phyloP scores from a whole-genome alignment of 2,113 vertebrate genomes.

The Passer domesticus region DNA sequence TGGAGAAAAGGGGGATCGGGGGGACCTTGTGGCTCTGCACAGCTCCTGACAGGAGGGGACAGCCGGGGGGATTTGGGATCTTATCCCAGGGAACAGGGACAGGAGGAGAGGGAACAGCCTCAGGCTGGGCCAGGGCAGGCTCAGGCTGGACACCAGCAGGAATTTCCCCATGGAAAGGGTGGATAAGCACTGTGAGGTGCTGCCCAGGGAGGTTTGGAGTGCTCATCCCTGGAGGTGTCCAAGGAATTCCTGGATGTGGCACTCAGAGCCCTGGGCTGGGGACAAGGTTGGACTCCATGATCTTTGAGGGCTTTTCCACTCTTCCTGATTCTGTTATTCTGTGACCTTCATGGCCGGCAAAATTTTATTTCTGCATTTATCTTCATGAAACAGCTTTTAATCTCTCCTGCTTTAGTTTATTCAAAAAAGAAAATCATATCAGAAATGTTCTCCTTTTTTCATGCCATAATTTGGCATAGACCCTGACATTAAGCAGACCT shows the following conservation, averaged over 20 bases:
- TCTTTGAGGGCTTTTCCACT: neutral
- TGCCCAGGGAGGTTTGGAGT: neutral
- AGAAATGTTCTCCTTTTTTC: neutral
- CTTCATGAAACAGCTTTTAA: neutral
- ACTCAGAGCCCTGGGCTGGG: neutral
- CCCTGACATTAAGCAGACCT: neutral
- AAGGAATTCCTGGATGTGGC: fast-evolving
- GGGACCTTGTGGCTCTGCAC: neutral
- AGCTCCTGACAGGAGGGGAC: neutral
- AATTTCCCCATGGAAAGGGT: neutral
- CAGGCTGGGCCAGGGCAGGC: neutral
- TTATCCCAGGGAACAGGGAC: neutral
- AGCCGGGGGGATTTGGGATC: neutral
- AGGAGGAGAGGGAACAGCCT: neutral
- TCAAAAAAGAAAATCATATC: neutral
- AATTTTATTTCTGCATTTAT: neutral
- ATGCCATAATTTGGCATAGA: neutral
- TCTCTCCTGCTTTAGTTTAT: neutral
- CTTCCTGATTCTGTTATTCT: neutral
- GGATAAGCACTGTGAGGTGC: too few species aligned
- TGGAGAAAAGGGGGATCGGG: neutral
- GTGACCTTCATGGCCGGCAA: neutral
- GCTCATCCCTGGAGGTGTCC: neutral
- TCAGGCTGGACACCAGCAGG: neutral
- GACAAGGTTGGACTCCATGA: neutral